These are phyloP conservation scores for Tipula helvola DNA, from an alignment of 2,888 invertebrate species.

Conservation along the genomic window DNA sequence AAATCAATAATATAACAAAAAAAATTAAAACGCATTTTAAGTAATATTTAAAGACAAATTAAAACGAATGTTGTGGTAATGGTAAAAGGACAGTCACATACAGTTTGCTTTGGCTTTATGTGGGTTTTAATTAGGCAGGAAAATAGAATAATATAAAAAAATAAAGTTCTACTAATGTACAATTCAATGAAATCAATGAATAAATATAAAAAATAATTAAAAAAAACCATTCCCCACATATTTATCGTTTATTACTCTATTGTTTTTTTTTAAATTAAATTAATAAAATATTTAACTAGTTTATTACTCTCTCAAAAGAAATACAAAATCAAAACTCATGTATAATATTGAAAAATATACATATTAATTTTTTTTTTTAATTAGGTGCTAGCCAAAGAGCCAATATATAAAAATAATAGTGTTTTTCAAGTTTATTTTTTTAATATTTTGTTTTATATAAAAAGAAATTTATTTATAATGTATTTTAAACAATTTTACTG, in stretches of 20 bases:
- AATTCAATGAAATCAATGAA: background rate
- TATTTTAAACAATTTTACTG: background rate
- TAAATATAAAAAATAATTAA: background rate
- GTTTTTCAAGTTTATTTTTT: background rate
- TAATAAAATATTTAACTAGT: background rate
- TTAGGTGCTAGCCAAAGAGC: constrained; percentile 4
- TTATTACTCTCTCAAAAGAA: background rate
- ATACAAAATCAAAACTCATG: background rate
- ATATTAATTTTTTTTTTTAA: background rate
- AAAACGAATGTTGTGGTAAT: background rate
- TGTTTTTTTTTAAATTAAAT: background rate
- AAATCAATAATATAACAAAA: background rate
- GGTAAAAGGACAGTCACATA: background rate
- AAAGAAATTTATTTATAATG: background rate
- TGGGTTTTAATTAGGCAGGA: background rate
- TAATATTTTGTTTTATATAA: background rate
- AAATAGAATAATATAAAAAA: background rate
- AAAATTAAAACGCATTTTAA: background rate
- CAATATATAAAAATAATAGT: constrained; percentile 4
- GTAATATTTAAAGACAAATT: background rate
- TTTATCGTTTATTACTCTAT: background rate
- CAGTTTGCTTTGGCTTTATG: background rate
- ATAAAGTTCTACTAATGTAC: background rate
- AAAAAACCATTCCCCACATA: background rate
- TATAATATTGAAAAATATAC: background rate